A percentile compares a stretch with the other conserved stretches of the same genome.
Evolutionary conservation across 2,888 invertebrate genomes (phyloP).

Genomic region (Himalopsyche kuldschensis): DNA sequence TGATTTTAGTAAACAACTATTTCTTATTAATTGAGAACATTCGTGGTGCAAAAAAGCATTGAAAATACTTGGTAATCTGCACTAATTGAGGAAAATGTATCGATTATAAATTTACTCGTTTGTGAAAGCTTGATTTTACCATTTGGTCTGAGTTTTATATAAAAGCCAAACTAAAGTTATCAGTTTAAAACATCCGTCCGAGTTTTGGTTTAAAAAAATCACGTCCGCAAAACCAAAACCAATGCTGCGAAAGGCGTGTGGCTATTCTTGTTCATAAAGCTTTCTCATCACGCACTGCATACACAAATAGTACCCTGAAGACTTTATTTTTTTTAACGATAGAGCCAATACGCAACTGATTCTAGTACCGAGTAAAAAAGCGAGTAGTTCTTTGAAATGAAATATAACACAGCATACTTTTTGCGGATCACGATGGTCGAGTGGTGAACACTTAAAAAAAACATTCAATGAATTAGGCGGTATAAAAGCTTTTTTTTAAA

Average conservation of each 20-base stretch:
- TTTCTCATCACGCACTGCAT: not conserved
- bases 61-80: too few species aligned
- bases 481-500: too few species aligned
- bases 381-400: not conserved
- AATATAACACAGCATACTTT: not conserved
- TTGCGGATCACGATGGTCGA: too few species aligned
- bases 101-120: too few species aligned
- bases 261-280: not conserved
- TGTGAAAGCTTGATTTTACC: not conserved
- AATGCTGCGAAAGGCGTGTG: not conserved
- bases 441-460: too few species aligned
- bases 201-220: not conserved
- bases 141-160: not conserved
- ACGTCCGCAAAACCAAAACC: not conserved
- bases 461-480: too few species aligned
- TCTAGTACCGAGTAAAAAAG: not conserved
- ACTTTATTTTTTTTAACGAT: not conserved
- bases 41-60: not conserved
- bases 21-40: too few species aligned
- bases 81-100: too few species aligned
- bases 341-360: not conserved
- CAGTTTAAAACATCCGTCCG: not conserved
- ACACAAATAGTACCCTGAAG: not conserved
- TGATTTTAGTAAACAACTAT: not conserved
- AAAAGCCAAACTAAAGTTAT: not conserved